Percentiles rank a stretch among this genome's conserved stretches.
Evolutionary conservation across 1,140 invertebrate genomes (phyloP).

Genomic region (Semibalanus balanoides): DNA sequence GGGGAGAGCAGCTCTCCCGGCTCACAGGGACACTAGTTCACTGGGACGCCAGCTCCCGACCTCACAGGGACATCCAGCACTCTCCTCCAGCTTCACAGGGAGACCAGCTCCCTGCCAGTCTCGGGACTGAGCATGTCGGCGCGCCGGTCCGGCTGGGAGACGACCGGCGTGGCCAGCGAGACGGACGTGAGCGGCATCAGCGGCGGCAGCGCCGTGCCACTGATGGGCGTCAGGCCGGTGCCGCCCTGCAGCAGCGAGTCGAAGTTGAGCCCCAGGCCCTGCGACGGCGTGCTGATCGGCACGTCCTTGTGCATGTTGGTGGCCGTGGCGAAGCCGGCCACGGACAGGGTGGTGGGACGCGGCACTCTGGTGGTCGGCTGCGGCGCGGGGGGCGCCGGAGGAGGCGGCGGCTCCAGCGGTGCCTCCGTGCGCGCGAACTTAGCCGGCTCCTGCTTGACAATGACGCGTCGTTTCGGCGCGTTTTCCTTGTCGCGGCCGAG

Average conservation of each 20-base stretch:
- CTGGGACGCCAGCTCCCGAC: no score
- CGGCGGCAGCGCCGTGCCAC: constrained; percentile 18
- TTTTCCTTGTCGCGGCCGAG: constrained; percentile 10
- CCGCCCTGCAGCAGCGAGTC: constrained; percentile 85
- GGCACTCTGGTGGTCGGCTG: constrained; percentile 31
- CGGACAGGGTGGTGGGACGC: constrained; percentile 23
- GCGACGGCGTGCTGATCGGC: constrained; percentile 71
- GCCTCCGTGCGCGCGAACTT: constrained; percentile 16
- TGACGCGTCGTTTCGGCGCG: not conserved
- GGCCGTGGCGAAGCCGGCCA: constrained; percentile 15
- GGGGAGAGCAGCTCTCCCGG: no score
- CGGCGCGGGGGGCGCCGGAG: constrained; percentile 20
- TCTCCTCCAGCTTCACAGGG: no score
- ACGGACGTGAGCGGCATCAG: constrained; percentile 13
- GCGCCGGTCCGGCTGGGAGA: not conserved
- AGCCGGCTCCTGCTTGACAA: constrained; percentile 16
- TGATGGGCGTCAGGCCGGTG: constrained; percentile 73
- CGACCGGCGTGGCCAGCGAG: constrained; percentile 18
- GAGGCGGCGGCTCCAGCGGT: constrained; percentile 31
- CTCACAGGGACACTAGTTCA: no score
- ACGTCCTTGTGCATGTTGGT: constrained; percentile 28
- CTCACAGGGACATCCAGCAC: no score
- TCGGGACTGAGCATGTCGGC: not conserved
- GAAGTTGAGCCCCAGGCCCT: constrained; percentile 69
- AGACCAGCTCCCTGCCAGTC: not conserved